Base-by-base conservation (phyloP, 2,113 vertebrate species). In the Corvus hawaiiensis region DNA sequence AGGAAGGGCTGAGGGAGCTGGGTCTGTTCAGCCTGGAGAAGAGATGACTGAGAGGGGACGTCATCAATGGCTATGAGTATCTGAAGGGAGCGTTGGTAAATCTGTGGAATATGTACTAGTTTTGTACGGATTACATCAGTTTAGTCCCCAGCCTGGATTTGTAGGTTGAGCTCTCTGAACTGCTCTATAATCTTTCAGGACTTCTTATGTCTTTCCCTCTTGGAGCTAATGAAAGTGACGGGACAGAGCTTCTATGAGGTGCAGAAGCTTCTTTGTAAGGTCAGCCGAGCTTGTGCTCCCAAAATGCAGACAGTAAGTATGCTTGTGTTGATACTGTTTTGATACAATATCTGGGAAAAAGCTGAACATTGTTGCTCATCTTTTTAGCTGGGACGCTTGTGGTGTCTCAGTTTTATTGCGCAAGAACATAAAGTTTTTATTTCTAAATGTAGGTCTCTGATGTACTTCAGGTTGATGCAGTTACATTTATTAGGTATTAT, bases 141-240 rank as follows among this genome's bases (percentile, higher is more conserved):
- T 72, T 67, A 59, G 58, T 84, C 11, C 24, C 8, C n/a, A 33
- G 20, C 51, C 55, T 75, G 55, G 26, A 21, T 89, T 79, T 77
- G 18, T 48, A 17, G 24, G 23, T 69, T 76, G 26, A 69, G 10
- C 32, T 77, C 27, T 94, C 77, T 79, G 33, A 91, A 59, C 48
- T 67, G 44, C 58, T 95, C 35, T 56, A 1, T 94, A 22, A 46
- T 89, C 74, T 93, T 94, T 74, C 95, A 99, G 98, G 98, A 98
- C 52, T 98, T 99, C 48, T 96, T 99, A 63, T 96, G 98, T 84
- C 97, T 98, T 82, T 98, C 98, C 2, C 44, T 98, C 8, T 54
- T 98, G 97, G 98, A 98, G 52, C 96, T 98, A 27, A 98, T 98
- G 98, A 98, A 98, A 35, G 74, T 98, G 75, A 98, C 98, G 0